Evolutionary conservation across 2,888 invertebrate species (phyloP).

Genomic region (Pollenia angustigena): DNA sequence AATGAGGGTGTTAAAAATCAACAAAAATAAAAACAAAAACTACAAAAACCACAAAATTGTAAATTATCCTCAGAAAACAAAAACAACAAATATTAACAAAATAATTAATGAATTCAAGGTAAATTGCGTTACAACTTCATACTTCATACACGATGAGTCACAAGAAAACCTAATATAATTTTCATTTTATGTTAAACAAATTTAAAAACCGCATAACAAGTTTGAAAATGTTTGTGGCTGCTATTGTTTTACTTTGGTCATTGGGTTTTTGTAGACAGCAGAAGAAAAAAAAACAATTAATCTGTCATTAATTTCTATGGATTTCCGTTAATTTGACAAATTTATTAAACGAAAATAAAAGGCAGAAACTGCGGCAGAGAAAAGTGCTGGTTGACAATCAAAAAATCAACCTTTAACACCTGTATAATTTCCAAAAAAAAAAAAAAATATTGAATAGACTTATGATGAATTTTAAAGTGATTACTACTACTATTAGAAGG

Average conservation of each 20-base stretch:
- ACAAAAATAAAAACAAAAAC: conserved; percentile 18
- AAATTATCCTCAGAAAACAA: conserved; percentile 35
- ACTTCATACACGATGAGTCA: conserved; percentile 52
- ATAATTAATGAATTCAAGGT: conserved; percentile 68
- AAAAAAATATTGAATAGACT: conserved; percentile 18
- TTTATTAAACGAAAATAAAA: conserved; percentile 34
- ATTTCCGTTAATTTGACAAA: conserved; percentile 69
- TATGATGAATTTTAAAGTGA: conserved; percentile 37
- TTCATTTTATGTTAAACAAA: background rate
- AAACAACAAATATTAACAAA: conserved; percentile 13
- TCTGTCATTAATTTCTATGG: conserved; percentile 65
- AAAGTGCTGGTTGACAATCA: background rate
- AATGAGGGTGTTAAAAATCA: conserved; percentile 17
- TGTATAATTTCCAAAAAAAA: conserved; percentile 54
- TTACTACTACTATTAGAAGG: conserved; percentile 47
- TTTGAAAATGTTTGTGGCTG: conserved; percentile 11
- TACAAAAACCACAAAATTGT: conserved; percentile 43
- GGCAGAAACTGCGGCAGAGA: background rate
- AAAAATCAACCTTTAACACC: conserved; percentile 65
- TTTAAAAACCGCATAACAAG: conserved; percentile 59
- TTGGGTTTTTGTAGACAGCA: background rate
- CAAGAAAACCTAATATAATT: background rate
- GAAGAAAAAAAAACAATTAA: conserved; percentile 55
- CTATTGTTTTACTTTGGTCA: conserved; percentile 35
- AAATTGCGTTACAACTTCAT: conserved; percentile 56